These are phyloP conservation scores for Amblyjoppa fuscipennis DNA, from an alignment of 2,888 invertebrate genomes.

Conservation along the genomic window DNA sequence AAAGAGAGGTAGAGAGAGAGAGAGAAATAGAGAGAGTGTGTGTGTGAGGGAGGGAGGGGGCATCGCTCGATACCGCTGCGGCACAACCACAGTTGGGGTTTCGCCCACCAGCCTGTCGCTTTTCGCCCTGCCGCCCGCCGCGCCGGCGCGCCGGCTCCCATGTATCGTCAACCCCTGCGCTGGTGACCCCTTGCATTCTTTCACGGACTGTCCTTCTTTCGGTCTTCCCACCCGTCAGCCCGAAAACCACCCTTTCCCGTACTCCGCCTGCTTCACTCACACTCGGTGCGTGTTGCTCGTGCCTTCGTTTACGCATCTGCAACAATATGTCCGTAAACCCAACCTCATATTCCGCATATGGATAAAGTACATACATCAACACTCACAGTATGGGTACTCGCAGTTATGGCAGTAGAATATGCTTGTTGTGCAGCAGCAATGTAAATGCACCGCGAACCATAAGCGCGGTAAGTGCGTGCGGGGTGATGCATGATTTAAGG, in stretches of 20 bases:
- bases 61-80: conserved; percentile 85
- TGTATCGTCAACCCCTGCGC: conserved; percentile 44
- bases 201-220: conserved; percentile 20
- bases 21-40: conserved; percentile 61
- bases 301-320: not conserved
- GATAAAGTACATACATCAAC: not conserved
- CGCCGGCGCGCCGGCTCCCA: conserved; percentile 56
- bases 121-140: conserved; percentile 58
- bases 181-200: conserved; percentile 30
- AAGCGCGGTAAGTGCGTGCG: not conserved
- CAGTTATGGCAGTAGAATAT: not conserved
- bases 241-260: conserved; percentile 44
- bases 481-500: not conserved
- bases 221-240: conserved; percentile 57
- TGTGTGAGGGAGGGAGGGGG: conserved; percentile 76
- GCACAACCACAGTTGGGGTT: conserved; percentile 83
- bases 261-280: conserved; percentile 30
- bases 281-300: not conserved
- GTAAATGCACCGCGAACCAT: not conserved
- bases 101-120: conserved; percentile 67
- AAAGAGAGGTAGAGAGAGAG: not conserved
- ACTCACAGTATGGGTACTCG: not conserved
- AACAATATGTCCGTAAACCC: not conserved
- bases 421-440: not conserved
- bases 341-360: conserved; percentile 6